phyloP scores from a whole-genome alignment of 1,140 invertebrate genomes.

The Armadillidium nasatum region DNA sequence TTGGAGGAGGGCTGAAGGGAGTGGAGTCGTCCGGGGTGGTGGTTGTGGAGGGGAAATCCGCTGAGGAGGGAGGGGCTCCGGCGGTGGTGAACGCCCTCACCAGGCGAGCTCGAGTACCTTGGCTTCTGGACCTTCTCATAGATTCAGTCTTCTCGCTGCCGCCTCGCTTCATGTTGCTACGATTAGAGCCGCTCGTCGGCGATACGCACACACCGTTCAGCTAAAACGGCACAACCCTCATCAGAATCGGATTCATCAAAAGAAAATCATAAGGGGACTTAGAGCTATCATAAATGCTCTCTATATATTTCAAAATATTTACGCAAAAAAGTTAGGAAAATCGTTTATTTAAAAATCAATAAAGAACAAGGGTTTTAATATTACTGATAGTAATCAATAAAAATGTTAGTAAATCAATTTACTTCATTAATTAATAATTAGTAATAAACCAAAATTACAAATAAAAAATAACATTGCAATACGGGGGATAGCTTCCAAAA shows the following conservation, averaged over 20 bases:
- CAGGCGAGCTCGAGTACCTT: slow-evolving; percentile 65
- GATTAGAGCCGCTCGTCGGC: slow-evolving; percentile 51
- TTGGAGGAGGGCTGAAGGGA: slow-evolving; percentile 37
- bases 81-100: slow-evolving; percentile 52
- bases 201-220: slow-evolving; percentile 72
- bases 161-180: slow-evolving; percentile 45
- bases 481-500: too few relatives aligned
- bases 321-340: too few relatives aligned
- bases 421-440: too few relatives aligned
- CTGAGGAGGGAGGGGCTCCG: slow-evolving; percentile 45
- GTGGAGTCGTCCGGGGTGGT: slow-evolving; percentile 41
- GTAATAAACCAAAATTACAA: too few relatives aligned
- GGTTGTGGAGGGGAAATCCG: slow-evolving; percentile 48
- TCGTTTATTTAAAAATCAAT: too few relatives aligned
- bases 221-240: slow-evolving; percentile 51
- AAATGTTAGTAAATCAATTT: too few relatives aligned
- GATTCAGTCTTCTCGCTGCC: slow-evolving; percentile 49
- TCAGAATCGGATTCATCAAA: background rate
- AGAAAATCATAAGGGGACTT: background rate
- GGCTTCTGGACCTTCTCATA: slow-evolving; percentile 69
- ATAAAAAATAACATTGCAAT: too few relatives aligned
- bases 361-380: too few relatives aligned
- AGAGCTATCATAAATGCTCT: background rate
- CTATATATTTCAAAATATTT: too few relatives aligned
- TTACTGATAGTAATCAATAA: too few relatives aligned